Percentiles rank a stretch among this genome's conserved stretches.
Conservation (phyloP, 2,113 vertebrate genomes). For the Microtus ochrogaster region DNA sequence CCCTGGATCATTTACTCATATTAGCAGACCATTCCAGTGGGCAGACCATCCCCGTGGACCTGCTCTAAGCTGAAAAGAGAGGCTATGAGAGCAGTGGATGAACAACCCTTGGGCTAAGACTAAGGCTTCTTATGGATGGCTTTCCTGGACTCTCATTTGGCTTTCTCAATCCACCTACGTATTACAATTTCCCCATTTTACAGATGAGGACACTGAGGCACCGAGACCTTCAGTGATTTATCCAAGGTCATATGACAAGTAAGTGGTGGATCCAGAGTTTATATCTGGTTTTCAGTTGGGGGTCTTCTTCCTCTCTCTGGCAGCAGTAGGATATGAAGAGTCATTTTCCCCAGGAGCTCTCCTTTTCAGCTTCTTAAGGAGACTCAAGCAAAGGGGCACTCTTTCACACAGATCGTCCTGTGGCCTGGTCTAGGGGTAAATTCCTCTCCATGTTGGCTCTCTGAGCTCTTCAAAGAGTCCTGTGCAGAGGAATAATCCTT, state of each 20-base stretch:
- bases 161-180: no score
- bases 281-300: neutral
- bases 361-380: neutral
- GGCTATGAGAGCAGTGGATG: neutral
- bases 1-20: neutral
- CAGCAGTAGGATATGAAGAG: neutral
- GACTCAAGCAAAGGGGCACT: no score
- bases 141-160: neutral
- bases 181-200: neutral
- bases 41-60: neutral
- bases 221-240: neutral
- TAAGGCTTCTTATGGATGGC: accelerated
- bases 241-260: neutral
- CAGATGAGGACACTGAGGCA: neutral
- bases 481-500: neutral
- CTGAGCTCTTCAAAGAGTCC: neutral
- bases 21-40: no score
- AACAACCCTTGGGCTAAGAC: neutral
- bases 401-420: neutral
- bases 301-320: neutral
- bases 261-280: neutral
- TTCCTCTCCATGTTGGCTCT: neutral
- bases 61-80: neutral
- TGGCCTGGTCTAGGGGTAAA: neutral
- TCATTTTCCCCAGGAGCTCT: neutral